Evolutionary conservation across 2,113 vertebrate species (phyloP).

Genomic region (Malurus alboscapulatus): DNA sequence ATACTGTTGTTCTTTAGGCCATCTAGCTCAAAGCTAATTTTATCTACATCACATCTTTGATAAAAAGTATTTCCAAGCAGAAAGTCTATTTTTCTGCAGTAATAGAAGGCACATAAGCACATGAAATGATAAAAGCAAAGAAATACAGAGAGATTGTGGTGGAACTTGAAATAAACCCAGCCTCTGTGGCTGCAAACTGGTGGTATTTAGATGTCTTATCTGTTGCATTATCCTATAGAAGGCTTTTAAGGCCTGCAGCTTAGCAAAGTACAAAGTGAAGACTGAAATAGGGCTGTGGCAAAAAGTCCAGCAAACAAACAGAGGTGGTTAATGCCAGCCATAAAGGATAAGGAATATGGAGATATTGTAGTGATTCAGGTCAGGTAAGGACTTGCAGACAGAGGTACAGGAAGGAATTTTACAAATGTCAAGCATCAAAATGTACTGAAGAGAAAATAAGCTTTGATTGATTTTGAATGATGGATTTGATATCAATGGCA

Average conservation of each 20-base stretch:
- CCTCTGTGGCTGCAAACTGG: background rate
- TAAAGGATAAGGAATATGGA: background rate
- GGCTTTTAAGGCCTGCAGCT: background rate
- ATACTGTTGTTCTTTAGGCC: background rate
- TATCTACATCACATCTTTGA: background rate
- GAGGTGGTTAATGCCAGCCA: background rate
- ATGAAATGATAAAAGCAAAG: background rate
- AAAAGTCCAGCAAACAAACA: background rate
- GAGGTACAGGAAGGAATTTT: background rate
- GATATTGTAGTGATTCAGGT: background rate
- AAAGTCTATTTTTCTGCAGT: background rate
- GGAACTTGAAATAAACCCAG: background rate
- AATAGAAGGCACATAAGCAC: background rate
- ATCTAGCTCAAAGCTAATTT: background rate
- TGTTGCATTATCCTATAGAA: background rate
- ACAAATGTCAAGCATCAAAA: background rate
- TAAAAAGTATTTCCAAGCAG: background rate
- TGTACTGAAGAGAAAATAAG: background rate
- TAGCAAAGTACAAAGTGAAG: background rate
- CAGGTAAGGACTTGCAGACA: background rate
- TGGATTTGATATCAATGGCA: background rate
- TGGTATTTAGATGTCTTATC: background rate
- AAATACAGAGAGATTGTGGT: background rate
- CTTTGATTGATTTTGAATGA: background rate
- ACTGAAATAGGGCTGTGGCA: background rate